Evolutionary conservation across 2,888 invertebrate species (phyloP).

Genomic region (Drosophila pseudotalamancana): DNA sequence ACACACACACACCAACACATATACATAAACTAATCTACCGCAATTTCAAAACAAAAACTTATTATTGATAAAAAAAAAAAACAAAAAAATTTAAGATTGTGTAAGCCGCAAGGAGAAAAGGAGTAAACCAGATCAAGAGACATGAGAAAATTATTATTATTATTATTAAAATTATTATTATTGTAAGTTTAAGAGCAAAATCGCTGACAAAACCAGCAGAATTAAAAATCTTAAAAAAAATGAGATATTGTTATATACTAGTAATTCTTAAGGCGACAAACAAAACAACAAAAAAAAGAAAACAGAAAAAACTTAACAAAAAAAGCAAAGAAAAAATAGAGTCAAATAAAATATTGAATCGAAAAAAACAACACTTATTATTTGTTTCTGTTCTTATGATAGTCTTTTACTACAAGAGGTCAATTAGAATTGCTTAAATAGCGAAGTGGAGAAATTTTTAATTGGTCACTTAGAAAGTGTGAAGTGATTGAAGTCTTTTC

Average conservation of each 20-base stretch:
- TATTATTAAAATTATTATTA: conserved; percentile 68
- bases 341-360: conserved; percentile 79
- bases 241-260: conserved; percentile 83
- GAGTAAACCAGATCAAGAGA: conserved; percentile 74
- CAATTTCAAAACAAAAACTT: conserved; percentile 59
- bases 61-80: conserved; percentile 48
- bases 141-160: conserved; percentile 76
- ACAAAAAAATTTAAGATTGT: conserved; percentile 38
- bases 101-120: conserved; percentile 57
- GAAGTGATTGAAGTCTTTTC: neutral
- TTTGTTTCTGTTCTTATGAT: conserved; percentile 8
- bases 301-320: conserved; percentile 67
- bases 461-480: no score
- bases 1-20: conserved; percentile 31
- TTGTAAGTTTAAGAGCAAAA: conserved; percentile 80
- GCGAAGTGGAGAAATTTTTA: no score
- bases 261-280: conserved; percentile 81
- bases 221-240: conserved; percentile 80
- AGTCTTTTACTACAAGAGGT: no score
- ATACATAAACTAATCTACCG: conserved; percentile 48
- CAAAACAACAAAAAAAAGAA: conserved; percentile 67
- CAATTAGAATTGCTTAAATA: no score
- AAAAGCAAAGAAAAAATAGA: conserved; percentile 73
- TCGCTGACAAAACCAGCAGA: conserved; percentile 82
- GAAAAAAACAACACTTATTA: conserved; percentile 44